phyloP scores from a whole-genome alignment of 2,113 vertebrate genomes.

The Hippolais icterina region DNA sequence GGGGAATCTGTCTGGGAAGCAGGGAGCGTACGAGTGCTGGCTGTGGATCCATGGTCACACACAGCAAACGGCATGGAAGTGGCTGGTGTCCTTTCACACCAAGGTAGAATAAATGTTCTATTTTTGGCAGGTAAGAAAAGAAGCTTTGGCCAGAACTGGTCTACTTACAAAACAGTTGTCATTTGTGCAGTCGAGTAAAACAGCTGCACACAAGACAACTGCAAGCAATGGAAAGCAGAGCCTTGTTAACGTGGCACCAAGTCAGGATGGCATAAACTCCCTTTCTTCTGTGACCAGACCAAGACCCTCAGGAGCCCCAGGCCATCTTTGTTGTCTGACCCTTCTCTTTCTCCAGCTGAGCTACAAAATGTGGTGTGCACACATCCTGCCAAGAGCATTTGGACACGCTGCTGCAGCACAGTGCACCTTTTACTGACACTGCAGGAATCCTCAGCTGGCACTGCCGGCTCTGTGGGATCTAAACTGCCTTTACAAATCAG shows the following conservation, averaged over 20 bases:
- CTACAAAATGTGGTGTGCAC: neutral
- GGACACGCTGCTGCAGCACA: neutral
- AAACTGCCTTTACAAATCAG: neutral
- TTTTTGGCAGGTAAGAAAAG: neutral
- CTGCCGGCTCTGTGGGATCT: neutral
- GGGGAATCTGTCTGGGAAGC: neutral
- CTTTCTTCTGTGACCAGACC: neutral
- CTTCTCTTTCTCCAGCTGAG: neutral
- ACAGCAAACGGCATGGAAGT: neutral
- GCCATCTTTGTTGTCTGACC: neutral
- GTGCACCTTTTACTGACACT: neutral
- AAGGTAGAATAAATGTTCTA: neutral
- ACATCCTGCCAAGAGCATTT: neutral
- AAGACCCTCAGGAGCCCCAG: neutral
- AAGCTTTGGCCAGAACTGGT: neutral
- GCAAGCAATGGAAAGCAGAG: neutral
- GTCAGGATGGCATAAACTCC: neutral
- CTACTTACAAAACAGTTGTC: neutral
- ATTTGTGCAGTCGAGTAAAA: neutral
- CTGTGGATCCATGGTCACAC: neutral
- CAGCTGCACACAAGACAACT: neutral
- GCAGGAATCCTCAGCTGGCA: neutral
- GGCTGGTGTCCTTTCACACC: neutral
- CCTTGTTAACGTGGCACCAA: neutral
- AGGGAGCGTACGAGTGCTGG: neutral